Conservation (phyloP, 2,888 invertebrate species). For the Scaptomyza cyrtandrae region DNA sequence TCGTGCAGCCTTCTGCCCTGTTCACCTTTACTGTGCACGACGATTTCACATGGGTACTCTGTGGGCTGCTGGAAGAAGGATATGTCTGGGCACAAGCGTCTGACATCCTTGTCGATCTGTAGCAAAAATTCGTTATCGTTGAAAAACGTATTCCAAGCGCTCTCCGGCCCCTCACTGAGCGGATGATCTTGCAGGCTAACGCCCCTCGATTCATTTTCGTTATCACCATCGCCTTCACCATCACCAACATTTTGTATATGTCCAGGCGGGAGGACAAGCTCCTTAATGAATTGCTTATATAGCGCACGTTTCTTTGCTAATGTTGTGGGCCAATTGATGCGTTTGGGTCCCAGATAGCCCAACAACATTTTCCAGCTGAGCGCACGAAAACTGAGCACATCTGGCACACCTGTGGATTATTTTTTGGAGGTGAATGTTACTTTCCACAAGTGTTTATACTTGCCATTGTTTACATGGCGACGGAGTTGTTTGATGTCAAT, state of each 20-base stretch:
- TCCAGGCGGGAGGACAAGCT: slow-evolving; percentile 94
- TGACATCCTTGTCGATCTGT: slow-evolving; percentile 99
- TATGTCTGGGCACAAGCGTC: slow-evolving; percentile 96
- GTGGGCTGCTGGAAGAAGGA: slow-evolving; percentile 98
- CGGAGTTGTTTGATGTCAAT: slow-evolving; percentile 89
- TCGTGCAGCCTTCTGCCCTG: slow-evolving; percentile 91
- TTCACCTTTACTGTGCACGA: slow-evolving; percentile 91
- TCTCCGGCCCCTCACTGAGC: slow-evolving; percentile 95
- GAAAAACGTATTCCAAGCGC: slow-evolving; percentile 97
- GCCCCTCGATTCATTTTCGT: slow-evolving; percentile 83
- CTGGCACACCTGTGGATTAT: slow-evolving; percentile 91
- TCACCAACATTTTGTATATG: slow-evolving; percentile 85
- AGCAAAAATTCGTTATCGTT: slow-evolving; percentile 98
- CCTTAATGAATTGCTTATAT: slow-evolving; percentile 94
- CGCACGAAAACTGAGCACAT: slow-evolving; percentile 92
- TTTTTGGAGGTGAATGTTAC: neutral
- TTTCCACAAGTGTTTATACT: slow-evolving; percentile 46
- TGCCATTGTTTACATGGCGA: slow-evolving; percentile 92
- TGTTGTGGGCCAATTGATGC: slow-evolving; percentile 88
- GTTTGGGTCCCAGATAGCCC: slow-evolving; percentile 92
- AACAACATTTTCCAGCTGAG: slow-evolving; percentile 95
- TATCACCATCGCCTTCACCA: slow-evolving; percentile 28
- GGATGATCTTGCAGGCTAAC: slow-evolving; percentile 90
- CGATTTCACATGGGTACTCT: slow-evolving; percentile 93
- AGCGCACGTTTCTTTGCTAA: slow-evolving; percentile 91